Percentiles rank a stretch among this genome's conserved stretches.
phyloP scores from a whole-genome alignment of 2,113 vertebrate genomes.

The Pituophis catenifer region DNA sequence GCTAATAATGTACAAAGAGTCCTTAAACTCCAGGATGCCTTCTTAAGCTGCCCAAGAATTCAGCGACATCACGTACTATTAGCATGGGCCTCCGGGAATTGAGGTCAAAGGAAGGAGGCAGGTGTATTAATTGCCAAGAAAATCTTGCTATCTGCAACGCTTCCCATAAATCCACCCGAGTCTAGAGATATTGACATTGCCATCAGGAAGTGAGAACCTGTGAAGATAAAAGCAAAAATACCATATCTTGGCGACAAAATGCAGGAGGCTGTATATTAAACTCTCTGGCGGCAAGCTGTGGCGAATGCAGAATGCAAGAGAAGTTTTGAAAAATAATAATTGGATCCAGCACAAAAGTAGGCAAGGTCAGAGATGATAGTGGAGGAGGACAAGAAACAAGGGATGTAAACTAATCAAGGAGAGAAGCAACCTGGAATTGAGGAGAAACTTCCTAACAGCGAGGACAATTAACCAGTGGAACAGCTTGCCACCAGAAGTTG shows the following conservation, averaged over 20 bases:
- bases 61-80: neutral
- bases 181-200: conserved; percentile 9
- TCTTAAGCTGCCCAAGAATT: neutral
- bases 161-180: conserved; percentile 23
- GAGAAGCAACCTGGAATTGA: too few relatives aligned
- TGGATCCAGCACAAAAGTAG: rapidly evolving
- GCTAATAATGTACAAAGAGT: neutral
- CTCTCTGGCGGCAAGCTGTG: rapidly evolving
- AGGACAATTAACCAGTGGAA: too few relatives aligned
- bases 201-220: conserved; percentile 7
- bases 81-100: neutral
- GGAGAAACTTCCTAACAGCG: too few relatives aligned
- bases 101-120: neutral
- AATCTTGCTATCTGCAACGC: conserved; percentile 21
- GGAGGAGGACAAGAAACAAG: neutral
- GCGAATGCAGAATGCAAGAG: neutral
- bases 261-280: neutral
- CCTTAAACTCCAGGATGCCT: neutral
- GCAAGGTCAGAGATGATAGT: neutral
- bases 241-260: neutral
- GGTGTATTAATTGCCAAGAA: conserved; percentile 13
- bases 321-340: neutral
- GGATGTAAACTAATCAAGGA: too few relatives aligned
- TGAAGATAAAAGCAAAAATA: conserved; percentile 14
- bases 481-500: too few relatives aligned